Conservation (phyloP, 1,140 invertebrate species). For the Anastatus disparis region DNA sequence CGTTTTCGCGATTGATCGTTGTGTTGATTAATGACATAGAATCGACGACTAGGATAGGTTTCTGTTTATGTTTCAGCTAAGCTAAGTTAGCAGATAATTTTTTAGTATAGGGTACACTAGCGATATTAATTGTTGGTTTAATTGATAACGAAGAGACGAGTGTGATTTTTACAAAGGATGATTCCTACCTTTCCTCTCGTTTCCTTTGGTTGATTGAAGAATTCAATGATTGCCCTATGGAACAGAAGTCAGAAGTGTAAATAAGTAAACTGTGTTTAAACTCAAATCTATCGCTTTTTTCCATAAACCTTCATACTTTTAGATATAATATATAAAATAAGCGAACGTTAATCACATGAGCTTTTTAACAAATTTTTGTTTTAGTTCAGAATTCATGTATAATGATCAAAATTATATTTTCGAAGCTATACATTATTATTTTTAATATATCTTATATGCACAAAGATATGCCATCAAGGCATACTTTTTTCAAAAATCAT, state of each 20-base stretch:
- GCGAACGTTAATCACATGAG: background rate
- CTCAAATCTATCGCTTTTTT: slow-evolving; percentile 36
- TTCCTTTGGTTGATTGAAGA: slow-evolving; percentile 23
- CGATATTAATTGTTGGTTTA: slow-evolving; percentile 26
- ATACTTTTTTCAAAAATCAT: too few relatives aligned
- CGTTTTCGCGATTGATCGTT: slow-evolving; percentile 27
- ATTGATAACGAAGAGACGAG: slow-evolving; percentile 35
- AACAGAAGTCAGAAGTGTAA: slow-evolving; percentile 38
- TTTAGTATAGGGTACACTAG: slow-evolving; percentile 32
- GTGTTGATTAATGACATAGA: slow-evolving; percentile 40
- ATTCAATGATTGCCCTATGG: slow-evolving; percentile 24
- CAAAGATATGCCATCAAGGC: too few relatives aligned
- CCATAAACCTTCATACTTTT: slow-evolving; percentile 27
- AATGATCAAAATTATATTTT: too few relatives aligned
- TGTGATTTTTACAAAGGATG: slow-evolving; percentile 34
- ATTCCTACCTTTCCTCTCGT: slow-evolving; percentile 32
- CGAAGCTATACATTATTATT: too few relatives aligned
- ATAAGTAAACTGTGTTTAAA: slow-evolving; percentile 42
- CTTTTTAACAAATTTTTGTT: background rate
- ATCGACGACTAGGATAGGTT: slow-evolving; percentile 39
- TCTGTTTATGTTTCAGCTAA: slow-evolving; percentile 41
- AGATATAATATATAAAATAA: slow-evolving; percentile 26
- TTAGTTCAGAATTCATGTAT: too few relatives aligned
- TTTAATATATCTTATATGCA: too few relatives aligned
- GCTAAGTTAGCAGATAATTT: slow-evolving; percentile 36